Conservation (phyloP, 2,797 vertebrate species). For the Pseudochirops cupreus region DNA sequence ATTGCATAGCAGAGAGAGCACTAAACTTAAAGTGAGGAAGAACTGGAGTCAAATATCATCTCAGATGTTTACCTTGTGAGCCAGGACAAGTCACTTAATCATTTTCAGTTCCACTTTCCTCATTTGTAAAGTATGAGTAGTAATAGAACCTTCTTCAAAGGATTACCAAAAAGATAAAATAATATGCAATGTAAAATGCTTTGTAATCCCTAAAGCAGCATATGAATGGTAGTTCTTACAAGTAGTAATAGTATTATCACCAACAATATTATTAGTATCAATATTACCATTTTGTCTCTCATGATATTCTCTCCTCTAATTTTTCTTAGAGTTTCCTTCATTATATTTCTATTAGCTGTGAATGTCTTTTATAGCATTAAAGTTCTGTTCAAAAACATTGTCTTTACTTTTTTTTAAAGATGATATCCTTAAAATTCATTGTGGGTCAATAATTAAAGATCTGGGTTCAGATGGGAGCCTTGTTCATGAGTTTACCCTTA, state of each 20-base stretch:
- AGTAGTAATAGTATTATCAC: background rate
- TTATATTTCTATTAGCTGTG: too few relatives aligned
- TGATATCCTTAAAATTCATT: background rate
- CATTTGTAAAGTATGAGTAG: background rate
- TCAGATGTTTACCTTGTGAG: too few relatives aligned
- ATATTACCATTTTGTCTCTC: background rate
- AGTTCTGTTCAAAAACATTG: too few relatives aligned
- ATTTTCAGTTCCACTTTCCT: background rate
- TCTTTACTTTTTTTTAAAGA: background rate
- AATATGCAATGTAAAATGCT: background rate
- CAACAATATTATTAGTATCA: background rate
- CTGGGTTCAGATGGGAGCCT: background rate
- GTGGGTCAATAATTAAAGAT: background rate
- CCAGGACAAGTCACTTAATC: background rate
- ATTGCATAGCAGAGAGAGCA: background rate
- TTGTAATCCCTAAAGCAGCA: background rate
- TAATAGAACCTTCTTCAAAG: background rate
- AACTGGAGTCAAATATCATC: background rate
- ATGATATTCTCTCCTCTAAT: background rate
- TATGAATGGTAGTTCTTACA: background rate
- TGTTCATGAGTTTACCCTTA: background rate
- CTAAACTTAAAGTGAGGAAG: background rate
- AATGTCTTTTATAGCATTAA: too few relatives aligned
- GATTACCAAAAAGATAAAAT: background rate
- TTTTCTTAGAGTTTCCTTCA: background rate